Evolutionary conservation across 2,113 vertebrate genomes (phyloP).

Genomic region (Odontesthes bonariensis): DNA sequence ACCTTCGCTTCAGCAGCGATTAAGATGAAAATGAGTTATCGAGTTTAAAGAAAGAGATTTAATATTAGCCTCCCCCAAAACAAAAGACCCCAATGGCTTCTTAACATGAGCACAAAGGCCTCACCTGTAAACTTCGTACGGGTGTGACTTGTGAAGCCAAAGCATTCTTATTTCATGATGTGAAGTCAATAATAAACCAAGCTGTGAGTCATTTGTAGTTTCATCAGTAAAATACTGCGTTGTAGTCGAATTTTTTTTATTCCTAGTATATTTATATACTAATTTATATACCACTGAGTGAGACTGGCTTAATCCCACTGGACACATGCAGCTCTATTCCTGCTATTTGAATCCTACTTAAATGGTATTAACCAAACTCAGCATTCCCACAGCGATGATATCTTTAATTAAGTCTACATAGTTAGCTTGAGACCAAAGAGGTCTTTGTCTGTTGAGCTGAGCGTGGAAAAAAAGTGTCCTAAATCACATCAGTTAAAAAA

Average conservation of each 20-base stretch:
- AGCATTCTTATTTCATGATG: too few species aligned
- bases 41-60: not conserved
- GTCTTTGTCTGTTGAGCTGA: conserved; percentile 1
- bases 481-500: conserved; percentile 35
- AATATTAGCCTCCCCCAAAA: too few species aligned
- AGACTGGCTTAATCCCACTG: not conserved
- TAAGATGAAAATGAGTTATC: conserved; percentile 1
- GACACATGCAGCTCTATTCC: conserved; percentile 8
- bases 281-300: too few species aligned
- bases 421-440: conserved; percentile 18
- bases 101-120: not conserved
- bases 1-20: conserved; percentile 9
- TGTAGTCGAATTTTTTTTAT: too few species aligned
- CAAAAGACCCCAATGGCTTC: too few species aligned
- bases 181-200: too few species aligned
- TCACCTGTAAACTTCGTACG: not conserved
- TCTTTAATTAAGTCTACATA: conserved; percentile 39
- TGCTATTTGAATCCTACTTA: not conserved
- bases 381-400: conserved; percentile 13
- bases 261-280: too few species aligned
- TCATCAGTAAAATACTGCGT: too few species aligned
- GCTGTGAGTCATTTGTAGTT: too few species aligned
- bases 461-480: conserved; percentile 9
- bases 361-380: conserved; percentile 27
- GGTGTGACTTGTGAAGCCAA: too few species aligned